Evolutionary conservation across 2,888 invertebrate species (phyloP), one percentile per base, ranked within the genome.

Genomic region (Amphipyra tragopoginis): DNA sequence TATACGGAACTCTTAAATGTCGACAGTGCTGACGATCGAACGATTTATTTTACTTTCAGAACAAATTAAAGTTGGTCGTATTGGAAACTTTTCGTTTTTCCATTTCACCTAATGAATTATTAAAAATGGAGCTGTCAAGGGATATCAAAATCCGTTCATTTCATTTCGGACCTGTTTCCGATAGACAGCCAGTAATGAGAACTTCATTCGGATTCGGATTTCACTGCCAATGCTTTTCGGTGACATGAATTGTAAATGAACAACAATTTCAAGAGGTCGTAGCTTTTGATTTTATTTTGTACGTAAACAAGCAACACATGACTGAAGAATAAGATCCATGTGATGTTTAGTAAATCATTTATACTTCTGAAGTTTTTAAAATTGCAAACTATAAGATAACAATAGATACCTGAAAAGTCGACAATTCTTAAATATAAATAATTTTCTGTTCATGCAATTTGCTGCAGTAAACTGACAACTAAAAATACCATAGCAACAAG

Each of bases 151-250:
- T 72, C 72, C 74, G 69, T 77, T 83, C 65, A 72, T 81, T 82
- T 73, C 77, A 81, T 81, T 83, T 81, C 67, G 63, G 56, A 66
- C 65, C 73, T 71, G 56, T 61, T 65, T 80, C 54, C 71, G 79
- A 84, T 79, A 80, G 85, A 80, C 79, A 81, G 80, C 65, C 72
- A 73, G 79, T 83, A 84, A 85, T 82, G 83, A 81, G 79, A 85
- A 83, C 74, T 82, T 84, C 75, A 83, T 83, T 83, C 75, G 64
- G 71, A 73, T 70, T 81, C 74, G 72, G 69, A 77, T 81, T 82
- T 80, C 78, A 75, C 69, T 80, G 72, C 72, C 79, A 80, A 79
- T 83, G 73, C 75, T 73, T 65, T 79, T 71, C 65, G 67, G 73
- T 82, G 79, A 82, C 81, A 79, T 67, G 74, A 81, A 82, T 83